These are phyloP conservation scores for Mythimna pallens DNA, from an alignment of 2,888 invertebrate species.

Conservation along the genomic window DNA sequence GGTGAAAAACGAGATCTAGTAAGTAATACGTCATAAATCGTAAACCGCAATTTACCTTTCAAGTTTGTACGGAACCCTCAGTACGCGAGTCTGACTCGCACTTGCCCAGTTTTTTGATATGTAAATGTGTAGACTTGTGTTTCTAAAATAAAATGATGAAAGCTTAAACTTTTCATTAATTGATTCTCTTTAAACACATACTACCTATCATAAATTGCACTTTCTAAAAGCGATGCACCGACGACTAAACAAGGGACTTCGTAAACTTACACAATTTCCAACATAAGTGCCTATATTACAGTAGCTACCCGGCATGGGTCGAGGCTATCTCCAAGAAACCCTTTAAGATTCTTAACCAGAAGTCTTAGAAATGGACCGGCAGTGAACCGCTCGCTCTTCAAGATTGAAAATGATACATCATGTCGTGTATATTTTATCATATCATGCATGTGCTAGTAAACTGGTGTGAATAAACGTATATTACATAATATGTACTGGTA, in stretches of 20 bases:
- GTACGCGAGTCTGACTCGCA: no score
- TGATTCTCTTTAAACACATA: no score
- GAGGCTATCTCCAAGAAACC: constrained; percentile 24
- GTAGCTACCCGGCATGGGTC: background rate
- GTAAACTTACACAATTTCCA: background rate
- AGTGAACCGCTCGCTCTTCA: background rate
- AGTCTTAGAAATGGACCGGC: constrained; percentile 21
- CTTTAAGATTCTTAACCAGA: constrained; percentile 25
- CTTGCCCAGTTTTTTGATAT: no score
- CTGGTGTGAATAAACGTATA: background rate
- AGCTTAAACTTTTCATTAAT: no score
- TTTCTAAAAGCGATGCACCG: background rate
- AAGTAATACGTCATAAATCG: no score
- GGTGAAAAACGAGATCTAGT: no score
- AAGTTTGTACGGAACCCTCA: no score
- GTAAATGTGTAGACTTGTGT: no score
- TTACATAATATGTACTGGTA: background rate
- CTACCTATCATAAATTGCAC: background rate
- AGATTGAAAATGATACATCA: constrained; percentile 24
- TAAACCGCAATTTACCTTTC: no score
- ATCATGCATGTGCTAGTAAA: background rate
- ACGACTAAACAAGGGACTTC: constrained; percentile 5
- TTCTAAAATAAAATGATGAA: no score
- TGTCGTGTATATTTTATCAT: constrained; percentile 9
- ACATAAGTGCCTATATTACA: background rate